Conservation (phyloP, 2,888 invertebrate species). For the Lumbricus terrestris region DNA sequence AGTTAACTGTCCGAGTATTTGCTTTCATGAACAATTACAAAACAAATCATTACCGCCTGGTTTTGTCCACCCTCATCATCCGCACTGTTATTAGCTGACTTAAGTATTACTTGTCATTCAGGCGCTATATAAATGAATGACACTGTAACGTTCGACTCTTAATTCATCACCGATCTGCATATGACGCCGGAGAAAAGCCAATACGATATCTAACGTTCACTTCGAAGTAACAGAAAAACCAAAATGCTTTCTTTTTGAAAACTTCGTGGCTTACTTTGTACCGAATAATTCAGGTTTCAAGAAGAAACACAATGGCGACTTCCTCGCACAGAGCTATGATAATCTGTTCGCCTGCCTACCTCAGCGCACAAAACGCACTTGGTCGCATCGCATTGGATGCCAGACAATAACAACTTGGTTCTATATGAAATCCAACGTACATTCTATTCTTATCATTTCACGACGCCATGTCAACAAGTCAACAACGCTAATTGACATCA, state of each 20-base stretch:
- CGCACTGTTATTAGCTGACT: no score
- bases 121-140: slow-evolving; percentile 3
- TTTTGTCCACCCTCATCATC: background rate
- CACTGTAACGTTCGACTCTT: background rate
- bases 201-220: background rate
- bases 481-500: no score
- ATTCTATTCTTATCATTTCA: background rate
- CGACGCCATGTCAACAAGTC: no score
- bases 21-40: background rate
- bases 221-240: background rate
- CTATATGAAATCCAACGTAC: background rate
- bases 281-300: background rate
- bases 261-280: background rate
- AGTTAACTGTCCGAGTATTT: background rate
- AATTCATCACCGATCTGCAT: background rate
- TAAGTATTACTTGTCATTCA: no score
- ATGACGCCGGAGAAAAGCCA: background rate
- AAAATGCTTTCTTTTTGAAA: background rate
- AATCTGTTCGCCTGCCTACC: background rate
- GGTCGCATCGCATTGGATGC: background rate
- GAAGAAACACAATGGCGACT: background rate
- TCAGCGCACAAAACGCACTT: background rate
- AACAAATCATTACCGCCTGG: background rate
- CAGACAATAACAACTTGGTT: background rate
- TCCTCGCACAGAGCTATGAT: background rate